Conservation (phyloP, 2,888 invertebrate species). For the Perithous albicinctus region DNA sequence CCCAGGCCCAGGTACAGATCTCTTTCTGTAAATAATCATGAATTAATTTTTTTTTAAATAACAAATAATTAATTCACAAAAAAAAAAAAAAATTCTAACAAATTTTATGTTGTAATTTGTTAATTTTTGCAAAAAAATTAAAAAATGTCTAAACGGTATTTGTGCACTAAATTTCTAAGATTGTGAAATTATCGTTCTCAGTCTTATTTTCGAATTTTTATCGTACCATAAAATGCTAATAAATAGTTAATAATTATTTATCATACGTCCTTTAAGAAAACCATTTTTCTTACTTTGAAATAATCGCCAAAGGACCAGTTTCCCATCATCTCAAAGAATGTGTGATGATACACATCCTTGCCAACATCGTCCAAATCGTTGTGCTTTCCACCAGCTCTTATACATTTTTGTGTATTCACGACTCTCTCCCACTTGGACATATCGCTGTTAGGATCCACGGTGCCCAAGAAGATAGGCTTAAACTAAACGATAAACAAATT, state of each 20-base stretch:
- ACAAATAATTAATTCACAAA: too few species aligned
- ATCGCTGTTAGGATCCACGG: constrained; percentile 98
- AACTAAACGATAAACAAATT: constrained; percentile 86
- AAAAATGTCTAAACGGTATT: too few species aligned
- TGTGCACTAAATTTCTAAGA: too few species aligned
- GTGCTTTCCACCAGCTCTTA: constrained; percentile 99
- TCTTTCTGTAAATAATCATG: constrained; percentile 88
- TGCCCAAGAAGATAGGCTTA: constrained; percentile 99
- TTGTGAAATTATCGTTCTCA: too few species aligned
- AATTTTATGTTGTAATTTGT: too few species aligned
- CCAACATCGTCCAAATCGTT: constrained; percentile 99
- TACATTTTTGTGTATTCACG: constrained; percentile 99
- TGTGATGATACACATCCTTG: constrained; percentile 99
- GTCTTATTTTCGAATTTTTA: constrained; percentile 8
- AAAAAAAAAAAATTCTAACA: too few species aligned
- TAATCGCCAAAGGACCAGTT: constrained; percentile 99
- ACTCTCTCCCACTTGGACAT: constrained; percentile 95
- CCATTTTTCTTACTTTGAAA: constrained; percentile 90
- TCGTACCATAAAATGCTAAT: too few species aligned
- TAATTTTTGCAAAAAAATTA: too few species aligned
- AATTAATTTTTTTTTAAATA: constrained; percentile 1
- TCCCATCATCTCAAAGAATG: constrained; percentile 99
- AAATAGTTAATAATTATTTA: too few species aligned
- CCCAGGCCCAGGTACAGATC: constrained; percentile 99
- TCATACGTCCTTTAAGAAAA: too few species aligned